These are phyloP conservation scores for Phengaris alcon DNA, from an alignment of 2,888 invertebrate species.

Conservation along the genomic window DNA sequence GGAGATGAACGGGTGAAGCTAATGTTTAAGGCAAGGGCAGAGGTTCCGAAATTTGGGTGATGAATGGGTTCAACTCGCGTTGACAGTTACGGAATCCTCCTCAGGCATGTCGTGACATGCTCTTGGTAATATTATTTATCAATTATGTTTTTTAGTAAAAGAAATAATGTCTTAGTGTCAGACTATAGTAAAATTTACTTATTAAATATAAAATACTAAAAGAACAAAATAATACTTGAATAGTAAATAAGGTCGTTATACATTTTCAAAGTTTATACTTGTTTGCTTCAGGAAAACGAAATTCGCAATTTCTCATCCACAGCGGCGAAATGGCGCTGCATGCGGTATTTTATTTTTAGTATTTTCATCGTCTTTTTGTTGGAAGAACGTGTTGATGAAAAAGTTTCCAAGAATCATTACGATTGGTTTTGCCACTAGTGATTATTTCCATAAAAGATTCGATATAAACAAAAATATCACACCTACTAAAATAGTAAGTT, in stretches of 20 bases:
- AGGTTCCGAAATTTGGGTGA: too few relatives aligned
- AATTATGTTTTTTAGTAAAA: too few relatives aligned
- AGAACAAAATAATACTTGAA: not conserved
- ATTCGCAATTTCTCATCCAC: conserved; percentile 34
- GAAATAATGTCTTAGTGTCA: not conserved
- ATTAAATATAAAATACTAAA: not conserved
- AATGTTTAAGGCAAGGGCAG: too few relatives aligned
- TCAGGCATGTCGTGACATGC: too few relatives aligned
- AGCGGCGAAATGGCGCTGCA: conserved; percentile 35
- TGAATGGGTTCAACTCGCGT: too few relatives aligned
- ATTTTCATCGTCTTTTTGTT: conserved; percentile 28
- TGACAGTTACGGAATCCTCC: too few relatives aligned
- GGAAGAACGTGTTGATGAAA: not conserved
- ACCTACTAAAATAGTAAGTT: too few relatives aligned
- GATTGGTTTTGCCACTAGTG: not conserved
- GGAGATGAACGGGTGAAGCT: too few relatives aligned
- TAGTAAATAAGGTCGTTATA: conserved; percentile 1
- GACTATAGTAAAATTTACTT: not conserved
- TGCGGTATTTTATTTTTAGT: conserved; percentile 36
- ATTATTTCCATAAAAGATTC: too few relatives aligned
- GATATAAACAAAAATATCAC: too few relatives aligned
- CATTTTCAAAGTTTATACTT: conserved; percentile 19
- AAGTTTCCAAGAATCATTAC: not conserved
- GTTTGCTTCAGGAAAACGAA: conserved; percentile 25
- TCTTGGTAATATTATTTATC: too few relatives aligned